phyloP scores from a whole-genome alignment of 2,797 vertebrate genomes.

The Danio aesculapii region DNA sequence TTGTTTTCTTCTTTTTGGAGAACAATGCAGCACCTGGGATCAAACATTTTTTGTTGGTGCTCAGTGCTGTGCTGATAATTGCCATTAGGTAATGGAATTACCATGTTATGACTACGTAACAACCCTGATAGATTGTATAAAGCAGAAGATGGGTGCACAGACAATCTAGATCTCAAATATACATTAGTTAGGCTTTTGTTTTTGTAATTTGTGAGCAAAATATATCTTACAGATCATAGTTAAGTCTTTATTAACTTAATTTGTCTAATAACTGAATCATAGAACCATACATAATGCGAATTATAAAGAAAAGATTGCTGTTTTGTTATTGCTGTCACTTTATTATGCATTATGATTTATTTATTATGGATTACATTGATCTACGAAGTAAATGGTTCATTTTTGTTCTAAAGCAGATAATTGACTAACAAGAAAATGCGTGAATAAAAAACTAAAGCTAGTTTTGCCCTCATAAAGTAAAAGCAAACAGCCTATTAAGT shows the following conservation, averaged over 20 bases:
- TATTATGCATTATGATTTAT: background rate
- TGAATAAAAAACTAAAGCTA: background rate
- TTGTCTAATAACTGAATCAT: background rate
- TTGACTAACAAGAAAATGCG: background rate
- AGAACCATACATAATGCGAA: background rate
- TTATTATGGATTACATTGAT: background rate
- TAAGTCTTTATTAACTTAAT: background rate
- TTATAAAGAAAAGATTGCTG: background rate
- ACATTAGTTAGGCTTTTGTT: background rate
- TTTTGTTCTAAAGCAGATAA: background rate
- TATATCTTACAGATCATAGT: background rate
- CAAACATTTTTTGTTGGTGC: conserved; percentile 53
- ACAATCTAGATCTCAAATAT: background rate
- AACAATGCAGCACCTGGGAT: conserved; percentile 78
- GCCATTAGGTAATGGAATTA: background rate
- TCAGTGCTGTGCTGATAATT: background rate
- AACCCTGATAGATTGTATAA: background rate
- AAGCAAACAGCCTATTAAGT: background rate
- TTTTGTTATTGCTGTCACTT: background rate
- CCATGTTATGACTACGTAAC: background rate
- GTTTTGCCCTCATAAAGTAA: background rate
- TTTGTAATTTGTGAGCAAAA: background rate
- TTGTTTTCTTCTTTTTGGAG: conserved; percentile 69
- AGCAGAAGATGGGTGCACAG: background rate
- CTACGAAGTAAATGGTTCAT: background rate